Conservation (phyloP, 1,140 invertebrate species). For the Drosophila tristis region DNA sequence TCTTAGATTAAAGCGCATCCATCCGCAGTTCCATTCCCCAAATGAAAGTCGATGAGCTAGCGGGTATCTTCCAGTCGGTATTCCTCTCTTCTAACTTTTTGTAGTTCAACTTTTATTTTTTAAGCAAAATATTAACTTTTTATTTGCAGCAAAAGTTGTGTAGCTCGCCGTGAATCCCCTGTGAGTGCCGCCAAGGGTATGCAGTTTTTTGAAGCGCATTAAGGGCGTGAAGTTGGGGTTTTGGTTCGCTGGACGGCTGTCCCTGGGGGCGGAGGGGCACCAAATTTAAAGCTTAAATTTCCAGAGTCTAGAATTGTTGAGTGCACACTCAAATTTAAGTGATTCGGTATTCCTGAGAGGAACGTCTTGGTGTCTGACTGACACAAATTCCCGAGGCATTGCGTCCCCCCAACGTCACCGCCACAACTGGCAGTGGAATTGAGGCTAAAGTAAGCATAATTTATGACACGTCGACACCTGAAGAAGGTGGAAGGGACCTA, state of each 20-base stretch:
- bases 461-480: conserved; percentile 76
- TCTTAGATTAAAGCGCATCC: too few relatives aligned
- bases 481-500: conserved; percentile 11
- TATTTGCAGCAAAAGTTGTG: conserved; percentile 55
- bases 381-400: conserved; percentile 63
- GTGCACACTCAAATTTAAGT: conserved; percentile 52
- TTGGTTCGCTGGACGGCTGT: not conserved
- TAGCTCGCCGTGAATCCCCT: conserved; percentile 31
- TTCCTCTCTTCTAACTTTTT: too few relatives aligned
- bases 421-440: conserved; percentile 55
- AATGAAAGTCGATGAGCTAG: too few relatives aligned
- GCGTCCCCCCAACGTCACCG: conserved; percentile 8
- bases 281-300: conserved; percentile 29
- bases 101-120: too few relatives aligned
- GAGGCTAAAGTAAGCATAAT: conserved; percentile 79
- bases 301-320: not conserved
- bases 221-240: conserved; percentile 43
- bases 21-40: too few relatives aligned
- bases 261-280: not conserved
- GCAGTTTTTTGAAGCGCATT: conserved; percentile 45
- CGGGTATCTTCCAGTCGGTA: too few relatives aligned
- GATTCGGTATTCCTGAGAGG: conserved; percentile 50
- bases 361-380: conserved; percentile 53
- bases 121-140: conserved; percentile 27
- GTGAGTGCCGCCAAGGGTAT: not conserved